Percentiles rank a stretch among this genome's conserved stretches.
phyloP scores from a whole-genome alignment of 2,888 invertebrate genomes.

The Chrysopilus asiliformis region DNA sequence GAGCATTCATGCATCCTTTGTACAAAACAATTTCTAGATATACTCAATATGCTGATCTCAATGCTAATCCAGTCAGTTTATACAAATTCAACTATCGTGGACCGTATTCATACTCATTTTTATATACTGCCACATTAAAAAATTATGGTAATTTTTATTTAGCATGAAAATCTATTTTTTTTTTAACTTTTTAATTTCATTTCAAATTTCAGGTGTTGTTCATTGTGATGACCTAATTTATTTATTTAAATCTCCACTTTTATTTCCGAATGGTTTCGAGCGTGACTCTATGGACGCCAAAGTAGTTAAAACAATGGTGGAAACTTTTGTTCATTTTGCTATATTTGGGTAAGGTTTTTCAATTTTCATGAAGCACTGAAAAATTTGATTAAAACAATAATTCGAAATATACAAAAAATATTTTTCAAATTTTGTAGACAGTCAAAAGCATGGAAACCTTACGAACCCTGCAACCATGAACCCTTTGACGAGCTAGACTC shows the following conservation, averaged over 20 bases:
- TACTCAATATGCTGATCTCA: slow-evolving; percentile 16
- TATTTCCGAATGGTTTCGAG: slow-evolving; percentile 34
- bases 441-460: slow-evolving; percentile 4
- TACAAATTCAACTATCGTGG: slow-evolving; percentile 40
- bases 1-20: slow-evolving; percentile 37
- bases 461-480: slow-evolving; percentile 12
- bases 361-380: background rate
- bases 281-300: slow-evolving; percentile 26
- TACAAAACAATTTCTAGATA: slow-evolving; percentile 29
- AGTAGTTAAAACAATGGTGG: slow-evolving; percentile 31
- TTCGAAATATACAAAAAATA: background rate
- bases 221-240: slow-evolving; percentile 44
- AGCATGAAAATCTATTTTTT: background rate
- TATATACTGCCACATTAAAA: slow-evolving; percentile 29
- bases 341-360: slow-evolving; percentile 32
- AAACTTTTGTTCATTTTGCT: slow-evolving; percentile 39
- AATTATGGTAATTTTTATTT: slow-evolving; percentile 21
- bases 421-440: slow-evolving; percentile 1
- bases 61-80: slow-evolving; percentile 34
- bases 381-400: background rate
- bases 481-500: slow-evolving; percentile 12
- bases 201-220: slow-evolving; percentile 21
- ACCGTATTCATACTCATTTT: slow-evolving; percentile 30
- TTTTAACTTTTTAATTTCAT: slow-evolving; percentile 19
- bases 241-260: slow-evolving; percentile 35